Evolutionary conservation across 2,888 invertebrate genomes (phyloP).

Genomic region (Calliopum simillimum): DNA sequence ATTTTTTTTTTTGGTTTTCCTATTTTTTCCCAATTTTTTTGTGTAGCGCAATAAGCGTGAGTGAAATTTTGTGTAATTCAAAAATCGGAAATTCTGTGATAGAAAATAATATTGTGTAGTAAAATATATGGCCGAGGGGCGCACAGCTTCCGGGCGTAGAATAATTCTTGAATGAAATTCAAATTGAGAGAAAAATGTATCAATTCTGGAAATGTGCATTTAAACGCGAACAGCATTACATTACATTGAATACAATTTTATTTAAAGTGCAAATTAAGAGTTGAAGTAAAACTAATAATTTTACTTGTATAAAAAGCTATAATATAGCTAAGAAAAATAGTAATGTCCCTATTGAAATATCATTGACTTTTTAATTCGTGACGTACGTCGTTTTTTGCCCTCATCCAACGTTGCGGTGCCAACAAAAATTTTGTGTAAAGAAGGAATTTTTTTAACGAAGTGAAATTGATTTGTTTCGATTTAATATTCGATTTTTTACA

Average conservation of each 20-base stretch:
- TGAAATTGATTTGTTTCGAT: conserved; percentile 27
- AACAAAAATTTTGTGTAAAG: conserved; percentile 23
- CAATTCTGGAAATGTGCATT: no score
- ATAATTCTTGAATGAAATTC: background rate
- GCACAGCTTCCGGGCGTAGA: no score
- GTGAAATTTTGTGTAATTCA: background rate
- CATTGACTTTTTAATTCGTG: conserved; percentile 14
- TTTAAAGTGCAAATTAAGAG: background rate
- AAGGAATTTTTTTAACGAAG: conserved; percentile 20
- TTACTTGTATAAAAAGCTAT: no score
- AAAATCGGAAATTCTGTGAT: background rate
- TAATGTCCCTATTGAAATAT: conserved; percentile 11
- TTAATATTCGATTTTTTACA: conserved; percentile 17
- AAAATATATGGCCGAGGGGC: no score
- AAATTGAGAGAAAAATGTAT: no score
- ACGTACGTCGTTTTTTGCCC: conserved; percentile 22
- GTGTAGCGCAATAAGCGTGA: background rate
- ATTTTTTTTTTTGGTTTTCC: background rate
- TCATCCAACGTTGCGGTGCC: conserved; percentile 9
- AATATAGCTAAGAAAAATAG: background rate
- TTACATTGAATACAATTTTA: no score
- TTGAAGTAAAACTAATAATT: background rate
- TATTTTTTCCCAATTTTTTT: background rate
- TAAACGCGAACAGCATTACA: no score
- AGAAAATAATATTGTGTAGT: no score